phyloP scores from a whole-genome alignment of 1,140 invertebrate genomes.

The Leptinotarsa lineolata region DNA sequence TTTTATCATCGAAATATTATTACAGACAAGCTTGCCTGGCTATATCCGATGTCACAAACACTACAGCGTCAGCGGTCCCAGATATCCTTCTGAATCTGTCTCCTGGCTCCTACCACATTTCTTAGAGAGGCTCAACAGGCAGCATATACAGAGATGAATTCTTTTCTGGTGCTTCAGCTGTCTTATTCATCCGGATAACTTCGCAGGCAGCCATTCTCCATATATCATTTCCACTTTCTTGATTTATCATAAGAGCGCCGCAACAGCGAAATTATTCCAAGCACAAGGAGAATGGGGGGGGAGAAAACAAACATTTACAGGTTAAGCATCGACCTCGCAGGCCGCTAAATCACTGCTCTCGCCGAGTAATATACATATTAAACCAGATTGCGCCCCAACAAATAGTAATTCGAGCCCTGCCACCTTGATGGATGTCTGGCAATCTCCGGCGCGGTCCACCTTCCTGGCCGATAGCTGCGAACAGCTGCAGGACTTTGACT shows the following conservation, averaged over 20 bases:
- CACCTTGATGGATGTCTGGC: conserved; percentile 16
- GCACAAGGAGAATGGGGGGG: not conserved
- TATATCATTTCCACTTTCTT: not conserved
- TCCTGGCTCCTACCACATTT: too few species aligned
- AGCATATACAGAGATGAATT: too few species aligned
- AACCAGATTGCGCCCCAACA: conserved; percentile 14
- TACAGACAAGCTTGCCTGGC: too few species aligned
- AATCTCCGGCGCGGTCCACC: conserved; percentile 21
- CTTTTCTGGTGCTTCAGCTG: too few species aligned
- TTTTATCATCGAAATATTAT: too few species aligned
- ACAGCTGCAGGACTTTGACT: conserved; percentile 22
- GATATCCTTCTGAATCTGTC: too few species aligned
- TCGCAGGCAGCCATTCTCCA: too few species aligned
- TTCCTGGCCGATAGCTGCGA: conserved; percentile 11
- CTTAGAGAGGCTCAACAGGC: too few species aligned
- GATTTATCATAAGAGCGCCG: not conserved
- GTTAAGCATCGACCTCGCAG: conserved; percentile 7
- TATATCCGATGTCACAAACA: too few species aligned
- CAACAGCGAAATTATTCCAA: not conserved
- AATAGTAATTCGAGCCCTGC: conserved; percentile 10
- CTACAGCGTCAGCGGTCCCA: too few species aligned
- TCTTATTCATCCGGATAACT: too few species aligned
- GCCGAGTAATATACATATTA: conserved; percentile 24
- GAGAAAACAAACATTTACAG: conserved; percentile 13
- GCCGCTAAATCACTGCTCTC: conserved; percentile 18